phyloP scores from a whole-genome alignment of 2,888 invertebrate genomes.

The Cheiracanthium punctorium region DNA sequence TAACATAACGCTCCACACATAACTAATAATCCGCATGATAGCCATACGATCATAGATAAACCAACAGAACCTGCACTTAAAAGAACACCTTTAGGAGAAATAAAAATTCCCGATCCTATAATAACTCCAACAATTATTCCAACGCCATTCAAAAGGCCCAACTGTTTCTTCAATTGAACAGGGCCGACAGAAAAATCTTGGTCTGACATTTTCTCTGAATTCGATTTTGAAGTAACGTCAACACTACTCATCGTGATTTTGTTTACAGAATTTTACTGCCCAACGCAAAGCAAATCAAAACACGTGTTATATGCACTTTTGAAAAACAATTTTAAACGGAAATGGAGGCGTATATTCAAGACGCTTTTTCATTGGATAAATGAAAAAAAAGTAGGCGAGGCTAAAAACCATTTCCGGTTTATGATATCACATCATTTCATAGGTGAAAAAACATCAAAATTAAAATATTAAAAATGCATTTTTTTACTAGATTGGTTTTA shows the following conservation, averaged over 20 bases:
- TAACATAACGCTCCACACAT: constrained; percentile 96
- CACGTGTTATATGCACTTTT: not conserved
- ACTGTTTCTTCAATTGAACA: constrained; percentile 88
- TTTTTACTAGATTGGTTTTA: too few species aligned
- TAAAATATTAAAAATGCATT: too few species aligned
- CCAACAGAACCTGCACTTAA: constrained; percentile 90
- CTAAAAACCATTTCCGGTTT: not conserved
- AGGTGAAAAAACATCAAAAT: too few species aligned
- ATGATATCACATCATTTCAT: too few species aligned
- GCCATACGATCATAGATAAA: constrained; percentile 91
- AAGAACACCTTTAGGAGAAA: constrained; percentile 93
- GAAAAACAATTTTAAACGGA: constrained; percentile 1
- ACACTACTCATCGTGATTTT: not conserved
- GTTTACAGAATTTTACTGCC: not conserved
- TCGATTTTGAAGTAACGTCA: too few species aligned
- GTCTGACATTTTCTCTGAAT: too few species aligned
- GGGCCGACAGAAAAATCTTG: not conserved
- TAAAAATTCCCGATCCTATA: constrained; percentile 96
- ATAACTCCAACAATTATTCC: constrained; percentile 96
- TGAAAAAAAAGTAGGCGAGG: not conserved
- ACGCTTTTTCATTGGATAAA: not conserved
- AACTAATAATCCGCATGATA: constrained; percentile 89
- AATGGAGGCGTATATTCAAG: not conserved
- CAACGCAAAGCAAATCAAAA: not conserved
- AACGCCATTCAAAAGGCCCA: constrained; percentile 90